Evolutionary conservation across 64 coral and sea anemone genomes (phyloP).

Genomic region (Pocillopora damicornis): DNA sequence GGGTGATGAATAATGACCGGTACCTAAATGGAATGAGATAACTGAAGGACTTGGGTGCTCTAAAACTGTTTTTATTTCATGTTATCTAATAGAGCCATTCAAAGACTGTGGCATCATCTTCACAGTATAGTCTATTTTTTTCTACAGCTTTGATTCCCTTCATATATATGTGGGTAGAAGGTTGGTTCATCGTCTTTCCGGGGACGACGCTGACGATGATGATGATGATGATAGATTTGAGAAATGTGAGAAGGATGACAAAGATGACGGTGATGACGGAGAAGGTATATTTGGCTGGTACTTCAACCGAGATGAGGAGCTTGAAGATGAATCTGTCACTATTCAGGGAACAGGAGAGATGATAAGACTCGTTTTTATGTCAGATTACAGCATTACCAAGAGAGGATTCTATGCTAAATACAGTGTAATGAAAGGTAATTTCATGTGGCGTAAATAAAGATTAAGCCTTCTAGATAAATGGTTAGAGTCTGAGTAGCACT

Average conservation of each 20-base stretch:
- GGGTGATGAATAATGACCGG: no score
- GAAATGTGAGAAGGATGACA: constrained; percentile 2
- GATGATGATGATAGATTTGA: not conserved
- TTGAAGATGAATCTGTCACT: not conserved
- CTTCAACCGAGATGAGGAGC: constrained; percentile 2
- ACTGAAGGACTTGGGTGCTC: no score
- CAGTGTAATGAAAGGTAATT: not conserved
- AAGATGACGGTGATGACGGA: not conserved
- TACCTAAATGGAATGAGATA: no score
- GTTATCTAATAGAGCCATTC: no score
- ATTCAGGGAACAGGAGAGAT: constrained; percentile 35
- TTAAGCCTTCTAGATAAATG: not conserved
- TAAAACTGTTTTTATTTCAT: no score
- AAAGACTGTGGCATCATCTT: no score
- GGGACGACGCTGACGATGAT: constrained; percentile 13
- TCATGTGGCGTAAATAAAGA: not conserved
- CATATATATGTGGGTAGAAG: constrained; percentile 16
- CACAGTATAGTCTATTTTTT: not conserved
- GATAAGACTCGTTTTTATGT: constrained; percentile 1
- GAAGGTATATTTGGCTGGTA: not conserved
- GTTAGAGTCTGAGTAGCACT: no score
- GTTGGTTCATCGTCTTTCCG: not conserved
- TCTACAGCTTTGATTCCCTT: constrained; percentile 22
- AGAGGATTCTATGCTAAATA: constrained; percentile 32
- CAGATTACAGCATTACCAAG: constrained; percentile 17